Evolutionary conservation across 2,888 invertebrate genomes (phyloP).

Genomic region (Microplitis deprimator): DNA sequence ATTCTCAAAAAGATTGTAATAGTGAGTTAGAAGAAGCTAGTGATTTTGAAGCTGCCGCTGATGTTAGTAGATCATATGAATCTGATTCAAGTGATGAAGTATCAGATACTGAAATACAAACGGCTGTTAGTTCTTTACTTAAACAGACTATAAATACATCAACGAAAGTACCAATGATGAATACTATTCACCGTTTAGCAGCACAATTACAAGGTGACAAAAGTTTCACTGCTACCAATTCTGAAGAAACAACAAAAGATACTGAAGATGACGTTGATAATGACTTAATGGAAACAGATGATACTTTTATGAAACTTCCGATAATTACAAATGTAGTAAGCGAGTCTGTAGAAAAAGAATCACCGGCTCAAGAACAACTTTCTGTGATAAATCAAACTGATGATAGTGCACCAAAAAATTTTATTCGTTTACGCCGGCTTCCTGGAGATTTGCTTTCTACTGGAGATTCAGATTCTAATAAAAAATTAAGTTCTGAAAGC

Average conservation of each 20-base stretch:
- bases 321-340: slow-evolving; percentile 52
- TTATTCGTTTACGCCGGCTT: slow-evolving; percentile 70
- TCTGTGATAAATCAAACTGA: slow-evolving; percentile 1
- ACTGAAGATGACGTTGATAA: slow-evolving; percentile 20
- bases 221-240: slow-evolving; percentile 32
- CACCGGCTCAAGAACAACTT: not conserved
- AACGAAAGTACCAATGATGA: slow-evolving; percentile 63
- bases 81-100: slow-evolving; percentile 64
- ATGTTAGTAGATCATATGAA: slow-evolving; percentile 50
- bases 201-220: slow-evolving; percentile 65
- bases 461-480: slow-evolving; percentile 15
- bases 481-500: slow-evolving; percentile 2
- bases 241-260: slow-evolving; percentile 4
- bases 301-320: slow-evolving; percentile 53
- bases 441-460: slow-evolving; percentile 72
- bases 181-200: slow-evolving; percentile 67
- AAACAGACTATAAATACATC: slow-evolving; percentile 59
- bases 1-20: slow-evolving; percentile 48
- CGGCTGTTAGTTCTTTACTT: slow-evolving; percentile 63
- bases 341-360: not conserved
- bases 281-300: slow-evolving; percentile 21
- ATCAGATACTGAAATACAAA: slow-evolving; percentile 59
- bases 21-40: slow-evolving; percentile 59
- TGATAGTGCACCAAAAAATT: slow-evolving; percentile 61
- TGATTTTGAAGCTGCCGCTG: slow-evolving; percentile 52